Conservation (phyloP, 2,797 vertebrate genomes). For the Halcyon chelicuti region DNA sequence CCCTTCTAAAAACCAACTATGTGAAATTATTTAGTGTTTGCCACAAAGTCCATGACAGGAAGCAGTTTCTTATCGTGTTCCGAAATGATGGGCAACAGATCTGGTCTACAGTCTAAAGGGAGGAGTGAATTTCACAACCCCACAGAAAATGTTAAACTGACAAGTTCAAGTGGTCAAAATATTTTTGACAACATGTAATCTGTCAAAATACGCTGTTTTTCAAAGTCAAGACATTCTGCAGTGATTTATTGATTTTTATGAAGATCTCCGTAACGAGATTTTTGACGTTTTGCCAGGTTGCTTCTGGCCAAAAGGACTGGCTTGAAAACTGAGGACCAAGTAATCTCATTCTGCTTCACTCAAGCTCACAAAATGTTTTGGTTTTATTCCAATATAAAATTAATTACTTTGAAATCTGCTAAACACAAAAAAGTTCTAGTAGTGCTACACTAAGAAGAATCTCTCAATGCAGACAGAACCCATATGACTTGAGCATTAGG, state of each 20-base stretch:
- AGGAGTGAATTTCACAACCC: not conserved
- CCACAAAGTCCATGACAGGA: not conserved
- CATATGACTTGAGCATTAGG: not conserved
- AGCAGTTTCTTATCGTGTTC: not conserved
- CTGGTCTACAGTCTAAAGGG: not conserved
- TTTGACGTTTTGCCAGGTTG: not conserved
- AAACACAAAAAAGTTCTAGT: not conserved
- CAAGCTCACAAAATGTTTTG: not conserved
- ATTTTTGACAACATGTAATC: not conserved
- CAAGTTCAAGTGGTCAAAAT: not conserved
- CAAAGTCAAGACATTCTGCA: not conserved
- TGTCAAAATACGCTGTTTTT: not conserved
- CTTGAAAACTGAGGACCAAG: not conserved
- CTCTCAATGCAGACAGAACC: not conserved
- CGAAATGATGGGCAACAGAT: not conserved
- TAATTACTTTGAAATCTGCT: not conserved
- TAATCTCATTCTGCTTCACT: not conserved
- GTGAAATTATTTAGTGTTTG: not conserved
- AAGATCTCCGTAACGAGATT: not conserved
- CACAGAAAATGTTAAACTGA: not conserved
- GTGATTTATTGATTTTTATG: constrained; percentile 28
- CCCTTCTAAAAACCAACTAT: not conserved
- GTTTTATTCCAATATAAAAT: not conserved
- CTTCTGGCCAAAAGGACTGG: not conserved
- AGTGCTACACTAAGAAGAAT: not conserved